These are phyloP conservation scores for Diarsia brunnea DNA, from an alignment of 2,888 invertebrate genomes.

Conservation along the genomic window DNA sequence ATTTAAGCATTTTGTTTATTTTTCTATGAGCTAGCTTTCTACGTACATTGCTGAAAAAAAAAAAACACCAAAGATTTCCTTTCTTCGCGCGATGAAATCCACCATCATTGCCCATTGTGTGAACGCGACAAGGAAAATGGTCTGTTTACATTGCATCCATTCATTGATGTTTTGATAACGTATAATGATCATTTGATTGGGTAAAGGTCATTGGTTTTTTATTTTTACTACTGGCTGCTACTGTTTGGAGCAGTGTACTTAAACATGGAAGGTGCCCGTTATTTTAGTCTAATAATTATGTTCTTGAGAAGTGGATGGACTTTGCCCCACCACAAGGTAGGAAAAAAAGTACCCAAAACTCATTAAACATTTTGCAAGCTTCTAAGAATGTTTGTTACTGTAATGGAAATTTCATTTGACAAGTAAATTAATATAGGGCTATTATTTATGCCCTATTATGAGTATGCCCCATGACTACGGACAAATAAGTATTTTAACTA, in stretches of 20 bases:
- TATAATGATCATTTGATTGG: constrained; percentile 51
- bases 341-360: background rate
- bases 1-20: constrained; percentile 13
- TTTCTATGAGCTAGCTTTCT: background rate
- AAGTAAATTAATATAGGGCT: background rate
- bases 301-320: no score
- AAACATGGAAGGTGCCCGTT: background rate
- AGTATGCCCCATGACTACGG: background rate
- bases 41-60: constrained; percentile 9
- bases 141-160: constrained; percentile 60
- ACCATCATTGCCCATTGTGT: constrained; percentile 38
- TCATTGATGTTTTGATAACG: constrained; percentile 61
- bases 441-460: background rate
- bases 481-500: background rate
- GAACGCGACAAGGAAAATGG: constrained; percentile 49
- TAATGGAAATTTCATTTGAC: background rate
- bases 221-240: constrained; percentile 24
- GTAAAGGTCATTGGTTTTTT: constrained; percentile 46
- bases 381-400: background rate
- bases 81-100: constrained; percentile 5
- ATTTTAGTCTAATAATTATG: background rate
- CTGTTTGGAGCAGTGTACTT: constrained; percentile 3
- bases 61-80: constrained; percentile 16
- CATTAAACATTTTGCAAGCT: background rate
- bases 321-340: no score